Percentiles rank a stretch among this genome's conserved stretches.
These are phyloP conservation scores for Onychostruthus taczanowskii DNA, from an alignment of 2,113 vertebrate species.

Conservation along the genomic window DNA sequence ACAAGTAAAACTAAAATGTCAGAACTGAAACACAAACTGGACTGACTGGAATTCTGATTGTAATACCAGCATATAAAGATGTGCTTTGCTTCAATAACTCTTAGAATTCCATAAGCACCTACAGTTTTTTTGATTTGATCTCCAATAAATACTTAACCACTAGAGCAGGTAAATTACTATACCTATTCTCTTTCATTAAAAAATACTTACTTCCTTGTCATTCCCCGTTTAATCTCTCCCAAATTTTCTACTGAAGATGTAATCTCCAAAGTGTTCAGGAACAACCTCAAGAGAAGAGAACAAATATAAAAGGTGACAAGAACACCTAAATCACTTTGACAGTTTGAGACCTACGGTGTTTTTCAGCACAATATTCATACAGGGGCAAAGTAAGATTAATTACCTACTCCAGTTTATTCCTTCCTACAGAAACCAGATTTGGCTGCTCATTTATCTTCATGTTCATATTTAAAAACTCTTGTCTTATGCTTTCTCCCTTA, in stretches of 20 bases:
- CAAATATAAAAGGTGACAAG: background rate
- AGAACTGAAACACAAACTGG: background rate
- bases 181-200: background rate
- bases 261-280: slow-evolving; percentile 40
- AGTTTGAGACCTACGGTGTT: rapidly evolving
- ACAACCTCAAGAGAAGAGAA: slow-evolving; percentile 1
- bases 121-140: background rate
- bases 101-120: background rate
- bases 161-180: background rate
- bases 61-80: background rate
- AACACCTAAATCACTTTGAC: background rate
- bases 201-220: slow-evolving; percentile 60
- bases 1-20: background rate
- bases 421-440: background rate
- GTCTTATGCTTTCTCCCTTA: background rate
- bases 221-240: slow-evolving; percentile 60
- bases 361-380: background rate
- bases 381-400: background rate
- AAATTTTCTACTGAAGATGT: slow-evolving; percentile 41
- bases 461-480: background rate
- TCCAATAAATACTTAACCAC: background rate
- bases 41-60: background rate
- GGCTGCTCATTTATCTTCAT: background rate
- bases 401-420: background rate
- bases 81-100: background rate